Evolutionary conservation across 2,797 vertebrate genomes (phyloP).

Genomic region (Melopsittacus undulatus): DNA sequence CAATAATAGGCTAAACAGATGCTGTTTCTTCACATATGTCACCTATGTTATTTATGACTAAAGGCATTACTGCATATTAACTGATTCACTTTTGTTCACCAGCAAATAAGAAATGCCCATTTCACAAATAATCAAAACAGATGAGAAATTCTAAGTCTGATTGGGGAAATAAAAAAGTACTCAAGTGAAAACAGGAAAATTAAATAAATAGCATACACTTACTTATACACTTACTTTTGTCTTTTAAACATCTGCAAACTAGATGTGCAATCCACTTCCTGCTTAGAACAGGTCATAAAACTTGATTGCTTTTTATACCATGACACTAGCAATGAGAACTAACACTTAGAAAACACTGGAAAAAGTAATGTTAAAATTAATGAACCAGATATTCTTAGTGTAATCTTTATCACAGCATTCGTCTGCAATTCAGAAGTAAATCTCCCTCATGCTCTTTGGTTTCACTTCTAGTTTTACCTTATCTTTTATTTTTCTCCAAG

Average conservation of each 20-base stretch:
- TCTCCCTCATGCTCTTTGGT: neutral
- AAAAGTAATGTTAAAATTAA: neutral
- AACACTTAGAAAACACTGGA: neutral
- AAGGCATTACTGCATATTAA: neutral
- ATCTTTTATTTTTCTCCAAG: conserved; percentile 99
- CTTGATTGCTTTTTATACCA: neutral
- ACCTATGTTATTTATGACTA: neutral
- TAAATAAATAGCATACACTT: neutral
- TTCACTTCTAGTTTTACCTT: conserved; percentile 82
- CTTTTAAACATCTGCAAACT: neutral
- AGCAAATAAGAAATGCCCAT: neutral
- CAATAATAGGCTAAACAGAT: neutral
- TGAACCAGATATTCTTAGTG: neutral
- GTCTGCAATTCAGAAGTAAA: neutral
- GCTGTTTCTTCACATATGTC: neutral
- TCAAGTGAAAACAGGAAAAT: neutral
- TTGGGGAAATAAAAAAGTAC: neutral
- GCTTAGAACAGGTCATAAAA: neutral
- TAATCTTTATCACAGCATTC: conserved; percentile 2
- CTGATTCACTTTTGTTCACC: neutral
- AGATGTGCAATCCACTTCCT: neutral
- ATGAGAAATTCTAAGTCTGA: neutral
- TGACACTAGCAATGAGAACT: neutral
- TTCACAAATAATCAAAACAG: neutral
- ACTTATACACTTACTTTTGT: neutral